Evolutionary conservation across 2,797 vertebrate species (phyloP).

Genomic region (Microctenopoma lineatum): DNA sequence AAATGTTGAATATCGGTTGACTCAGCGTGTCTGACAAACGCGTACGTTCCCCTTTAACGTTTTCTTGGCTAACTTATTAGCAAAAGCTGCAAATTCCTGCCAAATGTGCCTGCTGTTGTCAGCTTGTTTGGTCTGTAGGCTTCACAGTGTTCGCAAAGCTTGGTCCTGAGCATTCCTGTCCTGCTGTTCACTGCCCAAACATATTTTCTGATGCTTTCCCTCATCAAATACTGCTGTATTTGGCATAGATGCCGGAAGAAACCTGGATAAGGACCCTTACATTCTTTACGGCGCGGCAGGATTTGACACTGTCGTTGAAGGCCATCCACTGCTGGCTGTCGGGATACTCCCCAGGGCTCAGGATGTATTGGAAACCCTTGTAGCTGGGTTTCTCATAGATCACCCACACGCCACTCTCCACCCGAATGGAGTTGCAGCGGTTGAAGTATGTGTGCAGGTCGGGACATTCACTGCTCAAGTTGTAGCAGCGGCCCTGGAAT

Average conservation of each 20-base stretch:
- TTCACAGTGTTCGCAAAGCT: constrained; percentile 21
- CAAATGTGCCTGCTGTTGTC: constrained; percentile 22
- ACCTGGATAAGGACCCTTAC: constrained; percentile 39
- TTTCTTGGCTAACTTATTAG: constrained; percentile 2
- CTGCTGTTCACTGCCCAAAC: constrained; percentile 20
- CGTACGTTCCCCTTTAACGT: not conserved
- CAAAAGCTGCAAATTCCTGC: constrained; percentile 12
- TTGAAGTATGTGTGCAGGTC: constrained; percentile 67
- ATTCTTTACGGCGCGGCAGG: constrained; percentile 65
- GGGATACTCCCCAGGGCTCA: constrained; percentile 63
- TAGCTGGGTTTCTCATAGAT: constrained; percentile 68
- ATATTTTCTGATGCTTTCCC: not conserved
- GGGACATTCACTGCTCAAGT: constrained; percentile 68
- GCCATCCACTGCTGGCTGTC: constrained; percentile 76
- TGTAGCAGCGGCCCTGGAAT: constrained; percentile 71
- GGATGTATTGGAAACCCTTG: constrained; percentile 72
- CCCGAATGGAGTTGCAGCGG: constrained; percentile 70
- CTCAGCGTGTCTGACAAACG: not conserved
- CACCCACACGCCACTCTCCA: constrained; percentile 70
- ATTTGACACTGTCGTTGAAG: constrained; percentile 68
- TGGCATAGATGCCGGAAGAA: not conserved
- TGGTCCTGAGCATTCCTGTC: constrained; percentile 13
- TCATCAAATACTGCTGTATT: not conserved
- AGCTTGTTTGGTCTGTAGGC: constrained; percentile 13
- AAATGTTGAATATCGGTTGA: not conserved